Conservation (phyloP, 2,888 invertebrate genomes). For the Crepidodera aurea region DNA sequence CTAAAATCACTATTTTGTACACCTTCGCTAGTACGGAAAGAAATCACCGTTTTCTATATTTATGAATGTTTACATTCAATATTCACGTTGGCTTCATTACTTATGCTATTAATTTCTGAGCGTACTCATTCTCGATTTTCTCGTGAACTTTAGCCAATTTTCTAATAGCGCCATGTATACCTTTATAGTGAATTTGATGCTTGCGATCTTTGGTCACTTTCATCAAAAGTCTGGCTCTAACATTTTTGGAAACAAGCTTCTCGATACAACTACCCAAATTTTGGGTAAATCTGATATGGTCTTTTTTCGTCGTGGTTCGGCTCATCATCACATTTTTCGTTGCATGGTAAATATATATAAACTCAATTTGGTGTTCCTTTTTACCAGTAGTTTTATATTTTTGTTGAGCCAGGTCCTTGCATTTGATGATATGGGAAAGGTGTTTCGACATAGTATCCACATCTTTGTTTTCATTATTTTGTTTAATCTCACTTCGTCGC, state of each 20-base stretch:
- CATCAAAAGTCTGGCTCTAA: background rate
- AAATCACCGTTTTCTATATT: too few relatives aligned
- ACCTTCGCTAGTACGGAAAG: too few relatives aligned
- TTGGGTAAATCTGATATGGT: background rate
- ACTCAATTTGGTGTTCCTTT: constrained; percentile 2
- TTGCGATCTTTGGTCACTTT: background rate
- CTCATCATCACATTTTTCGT: background rate
- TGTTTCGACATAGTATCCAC: too few relatives aligned
- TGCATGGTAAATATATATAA: background rate
- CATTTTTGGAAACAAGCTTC: background rate
- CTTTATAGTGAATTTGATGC: background rate
- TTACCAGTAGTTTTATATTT: background rate
- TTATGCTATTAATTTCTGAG: too few relatives aligned
- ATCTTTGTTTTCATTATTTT: too few relatives aligned
- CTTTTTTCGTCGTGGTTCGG: background rate
- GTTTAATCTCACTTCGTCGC: too few relatives aligned
- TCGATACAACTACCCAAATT: background rate
- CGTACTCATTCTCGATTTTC: background rate
- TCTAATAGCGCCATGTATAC: background rate
- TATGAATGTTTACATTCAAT: too few relatives aligned
- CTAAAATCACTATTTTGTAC: too few relatives aligned
- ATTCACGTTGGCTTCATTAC: too few relatives aligned
- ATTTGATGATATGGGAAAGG: background rate
- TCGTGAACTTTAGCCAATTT: background rate
- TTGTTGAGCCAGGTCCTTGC: background rate